These are phyloP conservation scores for Tachuris rubrigastra DNA, from an alignment of 2,113 vertebrate species.

Conservation along the genomic window DNA sequence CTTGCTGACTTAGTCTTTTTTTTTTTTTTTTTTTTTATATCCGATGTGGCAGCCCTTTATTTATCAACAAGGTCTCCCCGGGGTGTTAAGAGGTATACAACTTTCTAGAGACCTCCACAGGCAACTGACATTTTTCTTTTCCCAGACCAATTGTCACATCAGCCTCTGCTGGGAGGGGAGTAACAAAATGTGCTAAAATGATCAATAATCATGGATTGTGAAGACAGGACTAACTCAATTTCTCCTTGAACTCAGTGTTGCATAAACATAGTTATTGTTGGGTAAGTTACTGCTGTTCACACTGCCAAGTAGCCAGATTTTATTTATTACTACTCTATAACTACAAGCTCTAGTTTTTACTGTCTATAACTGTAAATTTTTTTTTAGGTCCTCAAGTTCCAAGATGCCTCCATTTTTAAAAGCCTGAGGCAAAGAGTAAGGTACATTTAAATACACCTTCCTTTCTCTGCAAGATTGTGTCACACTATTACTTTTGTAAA, in stretches of 20 bases:
- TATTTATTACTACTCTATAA: neutral
- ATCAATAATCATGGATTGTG: neutral
- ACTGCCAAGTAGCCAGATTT: neutral
- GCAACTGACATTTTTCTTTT: neutral
- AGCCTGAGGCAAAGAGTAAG: neutral
- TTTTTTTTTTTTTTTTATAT: neutral
- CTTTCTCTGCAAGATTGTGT: neutral
- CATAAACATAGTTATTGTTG: neutral
- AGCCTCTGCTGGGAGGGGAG: neutral
- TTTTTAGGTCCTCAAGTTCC: neutral
- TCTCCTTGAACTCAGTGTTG: neutral
- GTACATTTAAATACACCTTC: neutral
- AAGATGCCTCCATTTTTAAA: neutral
- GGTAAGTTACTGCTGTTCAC: neutral
- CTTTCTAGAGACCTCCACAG: neutral
- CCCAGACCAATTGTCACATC: neutral
- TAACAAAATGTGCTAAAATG: neutral
- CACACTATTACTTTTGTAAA: neutral
- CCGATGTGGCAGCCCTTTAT: neutral
- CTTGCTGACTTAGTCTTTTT: neutral
- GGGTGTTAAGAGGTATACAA: neutral
- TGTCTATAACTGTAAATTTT: neutral
- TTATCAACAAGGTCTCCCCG: neutral
- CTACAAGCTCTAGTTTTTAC: neutral
- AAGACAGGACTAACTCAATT: neutral